Evolutionary conservation across 2,888 invertebrate species (phyloP), one percentile per base, ranked within the genome.

Genomic region (Selenia dentaria): DNA sequence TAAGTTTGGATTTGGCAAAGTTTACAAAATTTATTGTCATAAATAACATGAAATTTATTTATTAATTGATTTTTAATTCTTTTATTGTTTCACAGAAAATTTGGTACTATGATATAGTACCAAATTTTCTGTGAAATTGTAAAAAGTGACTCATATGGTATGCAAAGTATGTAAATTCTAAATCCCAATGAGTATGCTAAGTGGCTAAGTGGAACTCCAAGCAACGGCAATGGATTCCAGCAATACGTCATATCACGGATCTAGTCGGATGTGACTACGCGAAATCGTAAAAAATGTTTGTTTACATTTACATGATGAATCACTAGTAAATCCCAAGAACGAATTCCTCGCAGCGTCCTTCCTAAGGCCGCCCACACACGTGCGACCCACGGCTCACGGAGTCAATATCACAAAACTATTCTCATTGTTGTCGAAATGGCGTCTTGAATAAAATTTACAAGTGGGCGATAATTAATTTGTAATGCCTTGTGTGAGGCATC

Each of bases 261-360:
- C 79, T 85, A 58, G 20, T 50, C 44, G 25, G 37, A 49, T 43
- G 3, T 25, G 10, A 10, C 59, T 13, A 51, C 28, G 38, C 22
- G 28, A 65, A 62, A 60, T 63, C 62, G 63, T 59, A 68, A 77
- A 76, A 79, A 80, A 78, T 68, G 63, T 64, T 79, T 85, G 80
- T 84, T 84, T 83, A 83, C 79, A 75, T 77, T 69, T 59, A 67
- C 51, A 58, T 67, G 75, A 81, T 83, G 86, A 87, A 79, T 86
- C 85, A 85, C 70, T 49, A 66, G 79, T 78, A 78, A 77, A 73
- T 76, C 79, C 84, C 83, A 70, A 61, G 64, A 64, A 44, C 65
- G 62, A 63, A 79, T 80, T 76, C 79, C 74, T 63, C 54, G 47
- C 62, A 53, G 54, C 71, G 74, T 66, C 70, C 68, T 70, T 73